A percentile compares a stretch with the other conserved stretches of the same genome.
phyloP scores from a whole-genome alignment of 2,797 vertebrate species.

The Manis javanica region DNA sequence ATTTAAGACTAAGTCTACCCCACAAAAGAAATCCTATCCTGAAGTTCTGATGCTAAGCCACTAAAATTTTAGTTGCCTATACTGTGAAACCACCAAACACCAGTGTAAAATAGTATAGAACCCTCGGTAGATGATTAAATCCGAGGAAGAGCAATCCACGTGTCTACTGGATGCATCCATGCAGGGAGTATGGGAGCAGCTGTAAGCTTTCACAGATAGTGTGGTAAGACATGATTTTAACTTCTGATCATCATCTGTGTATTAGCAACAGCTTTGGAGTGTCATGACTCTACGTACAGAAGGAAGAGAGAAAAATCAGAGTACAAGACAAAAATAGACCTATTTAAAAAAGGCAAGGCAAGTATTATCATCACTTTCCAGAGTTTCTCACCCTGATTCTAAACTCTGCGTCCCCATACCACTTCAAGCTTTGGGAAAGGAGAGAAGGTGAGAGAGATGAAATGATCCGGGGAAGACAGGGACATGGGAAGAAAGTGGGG shows the following conservation, averaged over 20 bases:
- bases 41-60: not conserved
- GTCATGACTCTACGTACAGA: not conserved
- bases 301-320: not conserved
- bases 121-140: not conserved
- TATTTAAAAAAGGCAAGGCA: not conserved
- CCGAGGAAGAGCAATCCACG: not conserved
- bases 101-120: not conserved
- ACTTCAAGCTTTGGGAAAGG: not conserved
- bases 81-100: not conserved
- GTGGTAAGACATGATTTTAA: not conserved
- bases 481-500: not conserved
- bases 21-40: slow-evolving; percentile 18
- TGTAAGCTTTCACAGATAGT: not conserved
- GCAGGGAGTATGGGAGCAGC: not conserved
- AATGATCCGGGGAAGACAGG: not conserved
- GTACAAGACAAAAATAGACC: not conserved
- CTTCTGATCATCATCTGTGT: not conserved
- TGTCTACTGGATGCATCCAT: not conserved
- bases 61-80: not conserved
- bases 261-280: not conserved
- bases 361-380: not conserved
- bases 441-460: not conserved
- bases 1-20: not conserved
- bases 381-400: not conserved
- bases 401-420: not conserved